Base-by-base conservation (phyloP, 1,140 invertebrate species). In the Laupala kohalensis region DNA sequence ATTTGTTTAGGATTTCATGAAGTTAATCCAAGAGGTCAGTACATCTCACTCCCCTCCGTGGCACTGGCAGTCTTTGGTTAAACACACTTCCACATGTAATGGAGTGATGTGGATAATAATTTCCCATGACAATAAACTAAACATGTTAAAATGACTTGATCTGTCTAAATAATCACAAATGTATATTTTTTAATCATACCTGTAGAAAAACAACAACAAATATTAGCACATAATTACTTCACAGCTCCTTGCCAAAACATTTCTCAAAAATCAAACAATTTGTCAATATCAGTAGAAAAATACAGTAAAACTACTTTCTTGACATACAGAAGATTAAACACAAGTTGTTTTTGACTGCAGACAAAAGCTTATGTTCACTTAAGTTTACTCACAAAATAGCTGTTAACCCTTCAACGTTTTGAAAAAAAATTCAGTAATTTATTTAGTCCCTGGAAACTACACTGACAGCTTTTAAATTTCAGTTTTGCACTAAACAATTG, bases 21-120 rank as follows among this genome's bases (percentile, higher is more conserved):
- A 26, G 66, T 67, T 67, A 67, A 67, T 26, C 27, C 66, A 25
- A 26, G 24, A n/a, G 27, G 67, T 29, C 67, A 29, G 67, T 27
- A n/a, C 19, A 53, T 13, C 37, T 13, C 37, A 53, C 37, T 13
- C 37, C 19, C 37, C 37, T 13, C 37, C 9, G 37, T 53, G 37
- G 37, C 37, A 53, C 37, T 53, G 9, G 37, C 37, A 53, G 37
- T 53, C 37, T 53, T 53, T 53, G 37, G 37, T 53, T 53, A 13
- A 53, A 53, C 37, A 53, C 37, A 53, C 37, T 53, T 53, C 37
- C 37, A 53, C 37, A 53, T 53, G 37, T 53, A 2, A 53, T 53
- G 37, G 37, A 1, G 37, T 13, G 37, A 53, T 53, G 37, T 53
- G 37, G 37, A 53, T 9, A 53, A 53, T 9, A 53, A 53, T 19